phyloP scores from a whole-genome alignment of 2,888 invertebrate genomes.

The Nysson spinosus region DNA sequence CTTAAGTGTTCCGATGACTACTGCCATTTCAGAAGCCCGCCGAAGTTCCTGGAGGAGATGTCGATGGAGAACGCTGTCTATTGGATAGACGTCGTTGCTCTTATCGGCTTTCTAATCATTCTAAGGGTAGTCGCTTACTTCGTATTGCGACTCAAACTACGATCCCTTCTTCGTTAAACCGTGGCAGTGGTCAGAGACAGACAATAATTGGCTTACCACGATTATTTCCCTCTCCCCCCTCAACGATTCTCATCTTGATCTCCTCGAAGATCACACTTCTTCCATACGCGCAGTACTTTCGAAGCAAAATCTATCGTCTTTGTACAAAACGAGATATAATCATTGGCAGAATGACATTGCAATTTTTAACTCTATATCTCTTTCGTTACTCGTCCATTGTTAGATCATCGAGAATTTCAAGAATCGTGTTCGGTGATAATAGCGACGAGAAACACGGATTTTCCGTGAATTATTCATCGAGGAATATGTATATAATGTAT shows the following conservation, averaged over 20 bases:
- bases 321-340: too few relatives aligned
- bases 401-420: too few relatives aligned
- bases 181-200: slow-evolving; percentile 25
- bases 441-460: too few relatives aligned
- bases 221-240: neutral
- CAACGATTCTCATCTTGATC: neutral
- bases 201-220: slow-evolving; percentile 30
- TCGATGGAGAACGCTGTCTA: slow-evolving; percentile 87
- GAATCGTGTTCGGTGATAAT: too few relatives aligned
- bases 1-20: slow-evolving; percentile 89
- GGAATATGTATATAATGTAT: too few relatives aligned
- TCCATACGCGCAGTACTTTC: neutral
- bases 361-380: neutral
- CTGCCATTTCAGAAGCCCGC: slow-evolving; percentile 90
- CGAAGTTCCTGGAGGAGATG: slow-evolving; percentile 91
- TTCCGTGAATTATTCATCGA: too few relatives aligned
- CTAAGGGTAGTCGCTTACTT: slow-evolving; percentile 89
- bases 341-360: neutral
- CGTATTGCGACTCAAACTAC: slow-evolving; percentile 89
- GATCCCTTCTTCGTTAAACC: slow-evolving; percentile 75
- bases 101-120: slow-evolving; percentile 87
- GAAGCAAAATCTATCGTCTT: too few relatives aligned
- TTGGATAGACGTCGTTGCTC: slow-evolving; percentile 91
- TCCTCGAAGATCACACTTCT: slow-evolving; percentile 1
- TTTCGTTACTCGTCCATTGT: too few relatives aligned